phyloP scores from a whole-genome alignment of 2,888 invertebrate genomes.

The Himalopsyche japonica region DNA sequence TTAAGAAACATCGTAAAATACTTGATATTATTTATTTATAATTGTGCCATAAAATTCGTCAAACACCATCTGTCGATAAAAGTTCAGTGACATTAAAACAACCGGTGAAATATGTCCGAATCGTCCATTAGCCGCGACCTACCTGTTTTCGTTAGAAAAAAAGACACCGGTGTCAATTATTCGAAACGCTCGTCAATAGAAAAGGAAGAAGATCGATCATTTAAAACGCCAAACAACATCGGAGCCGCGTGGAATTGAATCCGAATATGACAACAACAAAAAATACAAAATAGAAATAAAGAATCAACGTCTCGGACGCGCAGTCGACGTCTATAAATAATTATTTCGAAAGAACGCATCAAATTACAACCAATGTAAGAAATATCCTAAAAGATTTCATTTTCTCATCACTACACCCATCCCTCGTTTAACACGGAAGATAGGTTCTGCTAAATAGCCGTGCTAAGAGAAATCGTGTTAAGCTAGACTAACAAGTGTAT shows the following conservation, averaged over 20 bases:
- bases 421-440: too few species aligned
- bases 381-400: too few species aligned
- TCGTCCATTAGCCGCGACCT: background rate
- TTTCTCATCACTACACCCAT: too few species aligned
- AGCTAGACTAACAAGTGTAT: too few species aligned
- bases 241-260: constrained; percentile 7
- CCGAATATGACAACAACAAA: background rate
- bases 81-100: background rate
- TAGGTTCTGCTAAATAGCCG: too few species aligned
- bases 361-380: too few species aligned
- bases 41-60: too few species aligned
- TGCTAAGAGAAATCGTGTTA: too few species aligned
- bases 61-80: too few species aligned
- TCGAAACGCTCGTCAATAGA: background rate
- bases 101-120: background rate
- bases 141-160: background rate
- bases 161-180: background rate
- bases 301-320: background rate
- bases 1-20: too few species aligned
- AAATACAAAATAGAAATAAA: background rate
- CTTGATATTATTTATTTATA: too few species aligned
- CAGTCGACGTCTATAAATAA: background rate
- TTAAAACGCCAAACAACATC: background rate
- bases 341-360: too few species aligned
- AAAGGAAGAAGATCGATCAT: background rate